Conservation (phyloP, 2,113 vertebrate species). For the Chrysemys picta region DNA sequence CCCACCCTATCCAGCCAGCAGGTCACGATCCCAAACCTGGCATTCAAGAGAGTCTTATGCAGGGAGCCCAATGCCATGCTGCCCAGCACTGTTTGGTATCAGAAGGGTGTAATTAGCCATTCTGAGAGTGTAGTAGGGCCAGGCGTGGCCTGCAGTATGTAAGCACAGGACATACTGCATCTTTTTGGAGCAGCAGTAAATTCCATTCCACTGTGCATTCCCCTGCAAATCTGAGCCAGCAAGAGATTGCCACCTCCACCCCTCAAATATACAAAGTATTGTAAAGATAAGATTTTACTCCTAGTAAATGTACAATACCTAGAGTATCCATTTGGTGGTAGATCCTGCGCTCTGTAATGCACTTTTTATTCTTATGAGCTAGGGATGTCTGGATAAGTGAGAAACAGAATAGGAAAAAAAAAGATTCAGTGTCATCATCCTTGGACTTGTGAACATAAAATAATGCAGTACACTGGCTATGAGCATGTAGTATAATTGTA, state of each 20-base stretch:
- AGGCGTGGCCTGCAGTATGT: background rate
- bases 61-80: background rate
- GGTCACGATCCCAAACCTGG: background rate
- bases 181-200: background rate
- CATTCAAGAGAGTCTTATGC: background rate
- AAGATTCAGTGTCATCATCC: background rate
- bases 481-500: background rate
- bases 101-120: background rate
- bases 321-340: background rate
- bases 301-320: background rate
- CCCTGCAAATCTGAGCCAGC: constrained; percentile 16
- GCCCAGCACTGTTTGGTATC: background rate
- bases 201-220: background rate
- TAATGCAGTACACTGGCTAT: background rate
- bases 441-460: background rate
- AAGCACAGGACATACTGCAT: background rate
- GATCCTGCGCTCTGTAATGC: background rate
- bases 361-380: background rate
- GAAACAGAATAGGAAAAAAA: background rate
- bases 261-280: background rate
- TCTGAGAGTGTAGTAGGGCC: background rate
- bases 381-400: accelerated
- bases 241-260: background rate
- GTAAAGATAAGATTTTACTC: background rate
- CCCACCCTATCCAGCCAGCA: background rate